Evolutionary conservation across 2,113 vertebrate genomes (phyloP).

Genomic region (Solea solea): DNA sequence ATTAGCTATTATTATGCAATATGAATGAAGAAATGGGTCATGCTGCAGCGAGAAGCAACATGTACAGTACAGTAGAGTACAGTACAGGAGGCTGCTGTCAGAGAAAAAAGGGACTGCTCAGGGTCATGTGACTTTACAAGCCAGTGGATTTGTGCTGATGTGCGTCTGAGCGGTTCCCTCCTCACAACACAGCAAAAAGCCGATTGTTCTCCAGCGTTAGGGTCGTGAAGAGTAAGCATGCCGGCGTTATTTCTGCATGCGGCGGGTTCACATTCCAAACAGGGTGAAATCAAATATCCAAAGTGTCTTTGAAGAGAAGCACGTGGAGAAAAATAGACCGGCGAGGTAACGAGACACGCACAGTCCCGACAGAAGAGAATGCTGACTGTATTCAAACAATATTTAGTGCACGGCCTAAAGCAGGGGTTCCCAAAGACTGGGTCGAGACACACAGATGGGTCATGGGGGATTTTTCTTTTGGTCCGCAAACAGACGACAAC

Average conservation of each 20-base stretch:
- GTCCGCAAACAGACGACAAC: no score
- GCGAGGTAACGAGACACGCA: slow-evolving; percentile 33
- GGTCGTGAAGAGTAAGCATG: slow-evolving; percentile 24
- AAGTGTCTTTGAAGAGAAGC: slow-evolving; percentile 26
- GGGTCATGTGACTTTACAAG: not conserved
- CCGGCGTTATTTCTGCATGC: slow-evolving; percentile 23
- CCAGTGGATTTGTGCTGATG: slow-evolving; percentile 25
- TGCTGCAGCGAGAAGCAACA: not conserved
- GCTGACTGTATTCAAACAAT: slow-evolving; percentile 2
- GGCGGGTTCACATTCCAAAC: slow-evolving; percentile 44
- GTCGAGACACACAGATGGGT: no score
- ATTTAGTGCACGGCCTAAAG: not conserved
- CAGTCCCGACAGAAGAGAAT: not conserved
- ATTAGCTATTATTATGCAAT: not conserved
- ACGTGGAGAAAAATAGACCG: slow-evolving; percentile 16
- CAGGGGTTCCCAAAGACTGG: not conserved
- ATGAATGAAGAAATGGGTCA: not conserved
- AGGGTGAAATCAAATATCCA: slow-evolving; percentile 40
- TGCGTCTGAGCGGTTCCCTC: slow-evolving; percentile 1
- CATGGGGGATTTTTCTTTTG: no score
- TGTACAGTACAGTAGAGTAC: not conserved
- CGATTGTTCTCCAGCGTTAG: slow-evolving; percentile 5
- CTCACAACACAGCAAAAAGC: not conserved
- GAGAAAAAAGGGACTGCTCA: not conserved
- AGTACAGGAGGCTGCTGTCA: no score